phyloP scores from a whole-genome alignment of 2,113 vertebrate species.

The Sapajus apella region DNA sequence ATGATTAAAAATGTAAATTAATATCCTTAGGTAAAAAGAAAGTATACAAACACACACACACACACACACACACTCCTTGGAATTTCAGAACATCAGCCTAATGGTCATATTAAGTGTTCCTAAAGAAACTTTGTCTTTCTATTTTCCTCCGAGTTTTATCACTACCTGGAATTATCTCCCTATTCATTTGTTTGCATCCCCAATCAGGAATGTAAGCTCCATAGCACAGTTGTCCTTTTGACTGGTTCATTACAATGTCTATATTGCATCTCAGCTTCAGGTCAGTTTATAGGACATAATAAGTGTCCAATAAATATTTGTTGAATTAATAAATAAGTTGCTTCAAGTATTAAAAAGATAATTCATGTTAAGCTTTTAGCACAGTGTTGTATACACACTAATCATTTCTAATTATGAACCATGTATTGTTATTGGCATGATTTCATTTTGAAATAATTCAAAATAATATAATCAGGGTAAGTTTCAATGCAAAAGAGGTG shows the following conservation, averaged over 20 bases:
- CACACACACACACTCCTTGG: fast-evolving
- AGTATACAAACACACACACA: neutral
- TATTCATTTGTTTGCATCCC: neutral
- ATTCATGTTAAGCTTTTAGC: neutral
- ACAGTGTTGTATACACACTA: neutral
- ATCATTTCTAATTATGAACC: neutral
- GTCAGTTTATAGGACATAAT: neutral
- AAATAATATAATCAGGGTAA: neutral
- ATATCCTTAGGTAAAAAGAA: neutral
- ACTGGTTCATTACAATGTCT: neutral
- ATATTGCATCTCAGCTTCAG: neutral
- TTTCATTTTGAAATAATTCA: constrained; percentile 19
- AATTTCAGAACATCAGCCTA: neutral
- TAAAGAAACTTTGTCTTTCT: neutral
- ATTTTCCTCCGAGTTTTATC: neutral
- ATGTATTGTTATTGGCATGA: neutral
- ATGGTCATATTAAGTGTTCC: neutral
- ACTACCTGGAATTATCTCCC: neutral
- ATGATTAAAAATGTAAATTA: neutral
- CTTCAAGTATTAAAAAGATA: neutral
- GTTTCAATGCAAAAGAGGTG: neutral
- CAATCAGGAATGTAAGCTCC: neutral
- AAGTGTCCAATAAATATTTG: neutral
- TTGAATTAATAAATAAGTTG: neutral
- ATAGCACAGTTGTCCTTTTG: neutral